phyloP scores from a whole-genome alignment of 2,797 vertebrate genomes.

The Syndactyla subalaris region DNA sequence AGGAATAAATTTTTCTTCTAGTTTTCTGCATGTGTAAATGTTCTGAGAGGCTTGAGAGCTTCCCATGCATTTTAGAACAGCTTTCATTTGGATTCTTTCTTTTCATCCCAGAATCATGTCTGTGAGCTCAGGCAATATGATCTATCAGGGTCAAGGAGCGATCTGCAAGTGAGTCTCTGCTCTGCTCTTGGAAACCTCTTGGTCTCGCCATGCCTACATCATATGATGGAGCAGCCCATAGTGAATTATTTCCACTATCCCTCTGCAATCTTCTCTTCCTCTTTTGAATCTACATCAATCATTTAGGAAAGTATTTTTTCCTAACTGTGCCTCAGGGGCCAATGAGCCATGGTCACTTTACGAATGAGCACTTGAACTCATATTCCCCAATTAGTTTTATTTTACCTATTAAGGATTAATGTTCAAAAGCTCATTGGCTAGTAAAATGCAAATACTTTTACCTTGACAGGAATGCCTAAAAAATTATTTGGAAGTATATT shows the following conservation, averaged over 20 bases:
- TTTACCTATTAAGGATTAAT: constrained; percentile 62
- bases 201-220: neutral
- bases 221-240: neutral
- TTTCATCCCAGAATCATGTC: neutral
- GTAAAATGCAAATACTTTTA: constrained; percentile 31
- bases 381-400: constrained; percentile 66
- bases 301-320: constrained; percentile 30
- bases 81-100: neutral
- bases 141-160: neutral
- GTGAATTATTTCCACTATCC: neutral
- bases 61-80: neutral
- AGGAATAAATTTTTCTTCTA: neutral
- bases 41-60: neutral
- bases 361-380: constrained; percentile 23
- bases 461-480: constrained; percentile 36
- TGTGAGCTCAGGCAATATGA: accelerated
- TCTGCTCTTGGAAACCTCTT: neutral
- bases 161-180: neutral
- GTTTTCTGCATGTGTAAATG: neutral
- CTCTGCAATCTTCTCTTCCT: neutral
- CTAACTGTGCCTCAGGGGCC: constrained; percentile 25
- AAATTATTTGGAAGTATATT: constrained; percentile 43
- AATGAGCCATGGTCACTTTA: constrained; percentile 45
- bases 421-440: constrained; percentile 31
- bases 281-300: constrained; percentile 36